Base-by-base conservation (phyloP, 2,888 invertebrate genomes). In the Smittia sp. region DNA sequence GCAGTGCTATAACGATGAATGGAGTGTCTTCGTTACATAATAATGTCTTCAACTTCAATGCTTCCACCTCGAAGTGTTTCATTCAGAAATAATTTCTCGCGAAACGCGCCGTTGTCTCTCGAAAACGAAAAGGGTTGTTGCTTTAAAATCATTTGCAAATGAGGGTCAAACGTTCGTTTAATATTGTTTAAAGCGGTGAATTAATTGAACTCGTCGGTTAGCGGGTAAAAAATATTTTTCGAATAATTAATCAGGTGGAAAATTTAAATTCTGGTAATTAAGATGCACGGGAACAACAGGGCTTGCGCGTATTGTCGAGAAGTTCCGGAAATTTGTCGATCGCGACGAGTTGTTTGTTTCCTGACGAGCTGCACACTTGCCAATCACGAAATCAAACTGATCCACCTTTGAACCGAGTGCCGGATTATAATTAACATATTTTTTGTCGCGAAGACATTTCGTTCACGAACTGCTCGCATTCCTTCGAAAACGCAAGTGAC, bases 151-250 rank as follows among this genome's bases (percentile, higher is more conserved):
- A 46, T 3, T n/a, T 58, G 58, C 58, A 58, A 58, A 58, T 58
- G 58, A 58, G 58, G 58, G 58, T 58, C 58, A 58, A 58, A 46
- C 2, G n/a, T 46, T 46, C n/a, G 46, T 13, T 38, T 38, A 32
- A 32, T 46, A 3, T n/a, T 46, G 11, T 46, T 32, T 46, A 46
- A 2, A 2, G 46, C 46, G 6, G 2, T 46, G 32, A 32, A 32
- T 32, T 32, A 32, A 32, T 32, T 32, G 9, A 32, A 2, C 46
- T 13, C 6, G 11, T 11, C 38, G 38, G 38, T 38, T n/a, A 32
- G 32, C 32, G 32, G 9, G 3, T 32, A 6, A 32, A 3, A 32
- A 32, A 32, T 32, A 32, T 6, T 6, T 32, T 6, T 46, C 2
- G 4, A 46, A 46, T 46, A 11, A 3, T 46, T 38, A 38, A 38